Base-by-base conservation (phyloP, 2,797 vertebrate species). In the Periophthalmus magnuspinnatus region DNA sequence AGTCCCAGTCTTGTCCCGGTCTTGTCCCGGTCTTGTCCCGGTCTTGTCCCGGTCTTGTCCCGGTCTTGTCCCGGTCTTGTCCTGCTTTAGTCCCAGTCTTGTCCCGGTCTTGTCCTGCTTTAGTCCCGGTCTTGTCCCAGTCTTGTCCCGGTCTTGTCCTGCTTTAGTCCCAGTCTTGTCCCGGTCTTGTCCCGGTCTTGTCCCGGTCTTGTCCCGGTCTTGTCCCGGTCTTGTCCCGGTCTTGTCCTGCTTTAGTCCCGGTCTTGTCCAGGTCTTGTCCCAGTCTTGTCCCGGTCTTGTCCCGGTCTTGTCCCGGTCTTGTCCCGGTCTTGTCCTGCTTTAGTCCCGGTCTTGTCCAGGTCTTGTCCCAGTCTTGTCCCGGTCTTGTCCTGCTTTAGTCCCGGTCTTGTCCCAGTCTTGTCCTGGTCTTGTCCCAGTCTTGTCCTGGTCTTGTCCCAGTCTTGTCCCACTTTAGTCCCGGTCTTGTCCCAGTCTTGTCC, bases 41-140 rank as follows among this genome's bases (percentile, higher is more conserved):
- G 7, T 36, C 47, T 19, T 48, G 47, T 19, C 47, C 47, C 48
- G 4, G 5, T 48, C 19, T 17, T 17, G 47, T 17, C 16, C 47
- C 48, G 16, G 17, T 48, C 6, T 19, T 19, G 47, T 6, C 16
- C 5, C 48, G 1, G 6, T 48, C 5, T 48, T 48, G 16, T 2
- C 47, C 47, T 48, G 45, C 5, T 50, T 50, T 50, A 50, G 19
- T 50, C 48, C 48, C 50, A 6, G 48, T n/a, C n/a, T 17, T 48
- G n/a, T n/a, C n/a, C n/a, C n/a, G n/a, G n/a, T n/a, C n/a, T n/a
- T n/a, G n/a, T n/a, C n/a, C n/a, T n/a, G n/a, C n/a, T n/a, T n/a
- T n/a, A n/a, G 47, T 9, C 50, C 19, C 52, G 0, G 0, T 21
- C 52, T 21, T n/a, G n/a, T n/a, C n/a, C 5, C 16, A 6, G 0